A percentile compares a stretch with the other conserved stretches of the same genome.
These are phyloP conservation scores for Tenualosa ilisha DNA, from an alignment of 2,797 vertebrate genomes.

Conservation along the genomic window DNA sequence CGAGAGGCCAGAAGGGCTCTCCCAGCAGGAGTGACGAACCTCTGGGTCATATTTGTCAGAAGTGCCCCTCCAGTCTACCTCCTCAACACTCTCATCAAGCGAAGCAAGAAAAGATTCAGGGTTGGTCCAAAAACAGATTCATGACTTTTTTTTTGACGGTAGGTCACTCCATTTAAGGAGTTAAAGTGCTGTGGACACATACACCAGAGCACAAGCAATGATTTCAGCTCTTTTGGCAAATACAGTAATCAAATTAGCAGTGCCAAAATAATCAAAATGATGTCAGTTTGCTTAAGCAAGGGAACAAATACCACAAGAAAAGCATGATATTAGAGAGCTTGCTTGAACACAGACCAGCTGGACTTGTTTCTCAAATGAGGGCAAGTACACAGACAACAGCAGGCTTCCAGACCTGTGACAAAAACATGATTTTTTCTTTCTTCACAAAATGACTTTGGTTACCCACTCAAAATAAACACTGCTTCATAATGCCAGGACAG, in stretches of 20 bases:
- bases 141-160: not conserved
- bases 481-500: not conserved
- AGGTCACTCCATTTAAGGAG: not conserved
- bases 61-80: not conserved
- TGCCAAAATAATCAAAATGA: not conserved
- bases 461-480: not conserved
- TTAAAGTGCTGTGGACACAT: not conserved
- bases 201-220: not conserved
- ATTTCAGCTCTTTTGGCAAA: not conserved
- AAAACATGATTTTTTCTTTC: not conserved
- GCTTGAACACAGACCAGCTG: not conserved
- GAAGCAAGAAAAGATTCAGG: not conserved
- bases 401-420: not conserved
- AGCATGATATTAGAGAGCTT: not conserved
- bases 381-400: not conserved
- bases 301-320: not conserved
- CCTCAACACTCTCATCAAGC: not conserved
- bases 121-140: not conserved
- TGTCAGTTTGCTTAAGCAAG: not conserved
- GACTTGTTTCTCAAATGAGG: not conserved
- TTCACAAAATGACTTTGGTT: not conserved
- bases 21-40: conserved; percentile 37
- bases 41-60: conserved; percentile 32
- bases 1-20: conserved; percentile 29
- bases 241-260: conserved; percentile 5